A percentile compares a stretch with the other conserved stretches of the same genome.
phyloP scores from a whole-genome alignment of 2,113 vertebrate genomes.

The Sinocyclocheilus rhinocerous region DNA sequence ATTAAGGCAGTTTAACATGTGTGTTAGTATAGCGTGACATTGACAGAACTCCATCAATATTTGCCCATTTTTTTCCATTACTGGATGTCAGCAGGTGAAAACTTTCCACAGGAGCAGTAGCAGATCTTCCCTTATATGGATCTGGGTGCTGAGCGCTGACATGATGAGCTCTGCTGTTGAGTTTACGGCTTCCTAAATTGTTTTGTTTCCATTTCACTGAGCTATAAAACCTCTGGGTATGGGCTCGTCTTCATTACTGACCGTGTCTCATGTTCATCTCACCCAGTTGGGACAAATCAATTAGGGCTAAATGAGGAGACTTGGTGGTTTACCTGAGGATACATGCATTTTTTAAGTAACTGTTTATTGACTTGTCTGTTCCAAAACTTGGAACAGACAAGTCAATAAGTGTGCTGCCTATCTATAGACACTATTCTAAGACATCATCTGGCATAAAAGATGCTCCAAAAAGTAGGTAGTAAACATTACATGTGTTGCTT shows the following conservation, averaged over 20 bases:
- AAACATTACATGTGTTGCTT: not conserved
- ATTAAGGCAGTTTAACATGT: slow-evolving; percentile 19
- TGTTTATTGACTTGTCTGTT: not conserved
- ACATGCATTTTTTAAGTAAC: slow-evolving; percentile 2
- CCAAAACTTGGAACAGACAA: too few relatives aligned
- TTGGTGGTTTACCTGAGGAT: not conserved
- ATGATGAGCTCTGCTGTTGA: slow-evolving; percentile 65
- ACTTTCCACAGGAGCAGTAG: slow-evolving; percentile 68
- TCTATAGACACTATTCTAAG: not conserved
- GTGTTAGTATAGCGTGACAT: slow-evolving; percentile 26
- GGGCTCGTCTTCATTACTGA: slow-evolving; percentile 60
- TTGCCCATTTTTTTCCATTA: slow-evolving; percentile 63
- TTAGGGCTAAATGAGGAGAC: slow-evolving; percentile 29
- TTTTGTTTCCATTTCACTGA: slow-evolving; percentile 73
- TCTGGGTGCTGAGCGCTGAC: slow-evolving; percentile 12
- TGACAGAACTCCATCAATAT: slow-evolving; percentile 65
- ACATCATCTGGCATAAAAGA: not conserved
- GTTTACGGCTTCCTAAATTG: slow-evolving; percentile 63
- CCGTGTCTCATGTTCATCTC: slow-evolving; percentile 45
- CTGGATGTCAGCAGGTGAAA: slow-evolving; percentile 66
- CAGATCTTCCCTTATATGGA: slow-evolving; percentile 72
- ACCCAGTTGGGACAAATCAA: not conserved
- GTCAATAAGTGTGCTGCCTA: not conserved
- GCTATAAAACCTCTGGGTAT: slow-evolving; percentile 72
- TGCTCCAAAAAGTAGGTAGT: not conserved